A percentile compares a stretch with the other conserved stretches of the same genome.
Evolutionary conservation across 1,140 invertebrate genomes (phyloP).

Genomic region (Magallana gigas): DNA sequence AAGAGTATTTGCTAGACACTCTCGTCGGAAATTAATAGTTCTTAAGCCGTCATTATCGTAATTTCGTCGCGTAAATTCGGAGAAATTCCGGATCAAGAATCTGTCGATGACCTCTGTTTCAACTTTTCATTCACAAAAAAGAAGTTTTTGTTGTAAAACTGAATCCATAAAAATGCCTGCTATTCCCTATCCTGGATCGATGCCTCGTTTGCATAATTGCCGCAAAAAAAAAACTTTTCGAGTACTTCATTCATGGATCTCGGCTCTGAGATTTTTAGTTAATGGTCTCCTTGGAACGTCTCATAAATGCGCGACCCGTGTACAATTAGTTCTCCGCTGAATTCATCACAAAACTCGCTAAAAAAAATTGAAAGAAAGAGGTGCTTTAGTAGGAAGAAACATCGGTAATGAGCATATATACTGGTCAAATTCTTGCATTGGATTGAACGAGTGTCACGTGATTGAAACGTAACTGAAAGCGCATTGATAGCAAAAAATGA

Average conservation of each 20-base stretch:
- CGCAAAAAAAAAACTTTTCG: background rate
- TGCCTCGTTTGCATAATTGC: constrained; percentile 25
- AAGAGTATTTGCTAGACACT: constrained; percentile 8
- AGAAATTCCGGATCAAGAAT: constrained; percentile 29
- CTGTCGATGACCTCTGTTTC: constrained; percentile 17
- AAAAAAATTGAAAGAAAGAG: no score
- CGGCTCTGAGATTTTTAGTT: background rate
- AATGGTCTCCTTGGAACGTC: constrained; percentile 7
- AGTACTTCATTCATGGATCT: constrained; percentile 4
- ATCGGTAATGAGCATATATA: no score
- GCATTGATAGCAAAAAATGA: no score
- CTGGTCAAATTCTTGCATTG: no score
- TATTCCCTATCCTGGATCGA: background rate
- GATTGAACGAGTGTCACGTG: no score
- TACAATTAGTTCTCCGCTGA: background rate
- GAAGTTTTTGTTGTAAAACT: constrained; percentile 6
- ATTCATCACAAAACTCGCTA: background rate
- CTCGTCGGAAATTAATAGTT: constrained; percentile 25
- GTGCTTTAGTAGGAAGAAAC: no score
- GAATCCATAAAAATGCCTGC: constrained; percentile 20
- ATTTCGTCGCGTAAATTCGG: constrained; percentile 16
- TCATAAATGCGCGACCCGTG: background rate
- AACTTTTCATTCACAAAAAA: constrained; percentile 35
- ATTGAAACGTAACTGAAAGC: no score
- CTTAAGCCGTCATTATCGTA: constrained; percentile 35